Conservation (phyloP, 2,113 vertebrate species). For the Pelobates fuscus region DNA sequence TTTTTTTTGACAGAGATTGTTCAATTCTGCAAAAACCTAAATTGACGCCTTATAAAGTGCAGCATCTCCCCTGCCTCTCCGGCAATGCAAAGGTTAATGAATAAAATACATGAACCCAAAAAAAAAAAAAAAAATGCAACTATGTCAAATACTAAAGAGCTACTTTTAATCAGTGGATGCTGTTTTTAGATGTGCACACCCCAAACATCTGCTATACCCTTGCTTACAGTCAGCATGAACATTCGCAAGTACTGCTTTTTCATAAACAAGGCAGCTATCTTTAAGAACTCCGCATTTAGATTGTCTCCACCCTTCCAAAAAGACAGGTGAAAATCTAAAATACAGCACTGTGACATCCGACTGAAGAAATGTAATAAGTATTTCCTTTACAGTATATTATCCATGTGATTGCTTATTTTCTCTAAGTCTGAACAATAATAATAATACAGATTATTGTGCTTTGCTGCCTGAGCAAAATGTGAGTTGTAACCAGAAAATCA, state of each 20-base stretch:
- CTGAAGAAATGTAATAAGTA: too few relatives aligned
- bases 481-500: too few relatives aligned
- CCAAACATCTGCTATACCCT: constrained; percentile 1
- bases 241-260: background rate
- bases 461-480: too few relatives aligned
- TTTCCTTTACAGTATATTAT: too few relatives aligned
- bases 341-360: too few relatives aligned
- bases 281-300: background rate
- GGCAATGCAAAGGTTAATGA: constrained; percentile 4
- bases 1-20: constrained; percentile 12
- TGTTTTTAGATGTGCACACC: background rate
- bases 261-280: background rate
- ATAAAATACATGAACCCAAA: background rate
- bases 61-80: background rate
- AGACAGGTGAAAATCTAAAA: too few relatives aligned
- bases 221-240: background rate
- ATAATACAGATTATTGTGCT: too few relatives aligned
- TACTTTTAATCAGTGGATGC: background rate
- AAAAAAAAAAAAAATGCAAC: background rate
- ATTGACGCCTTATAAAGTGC: constrained; percentile 25
- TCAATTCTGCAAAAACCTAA: constrained; percentile 18
- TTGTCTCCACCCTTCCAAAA: too few relatives aligned
- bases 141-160: background rate
- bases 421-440: too few relatives aligned
- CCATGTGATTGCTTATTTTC: too few relatives aligned